Evolutionary conservation across 92 coral and sea anemone genomes (phyloP).

Genomic region (Nematostella vectensis): DNA sequence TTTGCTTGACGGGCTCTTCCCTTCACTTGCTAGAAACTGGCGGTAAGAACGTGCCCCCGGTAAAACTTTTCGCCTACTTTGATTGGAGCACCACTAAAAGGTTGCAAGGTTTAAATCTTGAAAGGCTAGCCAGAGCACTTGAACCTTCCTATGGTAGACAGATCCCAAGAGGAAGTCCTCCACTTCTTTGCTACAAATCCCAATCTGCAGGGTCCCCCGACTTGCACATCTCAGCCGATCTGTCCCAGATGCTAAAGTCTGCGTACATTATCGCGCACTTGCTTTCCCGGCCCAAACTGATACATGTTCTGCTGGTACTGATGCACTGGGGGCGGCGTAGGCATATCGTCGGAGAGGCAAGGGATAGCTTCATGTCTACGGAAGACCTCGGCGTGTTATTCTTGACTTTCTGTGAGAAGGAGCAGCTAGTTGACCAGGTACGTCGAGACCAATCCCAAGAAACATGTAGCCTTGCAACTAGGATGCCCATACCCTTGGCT

Average conservation of each 20-base stretch:
- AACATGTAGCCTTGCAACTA: no score
- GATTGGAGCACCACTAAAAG: constrained; percentile 18
- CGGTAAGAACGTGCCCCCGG: constrained; percentile 26
- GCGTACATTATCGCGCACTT: constrained; percentile 49
- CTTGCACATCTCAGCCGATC: constrained; percentile 36
- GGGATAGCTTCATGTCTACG: constrained; percentile 33
- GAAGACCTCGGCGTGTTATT: constrained; percentile 57
- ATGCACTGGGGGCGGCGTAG: constrained; percentile 79
- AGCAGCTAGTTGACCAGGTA: constrained; percentile 39
- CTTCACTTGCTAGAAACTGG: constrained; percentile 53
- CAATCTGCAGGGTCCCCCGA: not conserved
- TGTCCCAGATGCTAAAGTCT: constrained; percentile 31
- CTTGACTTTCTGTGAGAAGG: constrained; percentile 47
- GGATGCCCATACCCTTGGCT: no score
- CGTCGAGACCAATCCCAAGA: no score
- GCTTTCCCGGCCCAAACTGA: constrained; percentile 65
- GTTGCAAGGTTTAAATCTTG: constrained; percentile 10
- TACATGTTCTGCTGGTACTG: constrained; percentile 48
- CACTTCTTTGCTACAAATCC: constrained; percentile 1
- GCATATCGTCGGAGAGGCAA: constrained; percentile 30
- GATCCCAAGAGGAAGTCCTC: constrained; percentile 1
- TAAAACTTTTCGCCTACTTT: constrained; percentile 37
- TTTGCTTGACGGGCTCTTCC: constrained; percentile 41
- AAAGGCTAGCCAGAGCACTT: not conserved
- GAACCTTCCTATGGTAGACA: not conserved